Percentiles rank a stretch among this genome's conserved stretches.
Conservation (phyloP, 2,113 vertebrate genomes). For the Pelecanoides urinatrix region DNA sequence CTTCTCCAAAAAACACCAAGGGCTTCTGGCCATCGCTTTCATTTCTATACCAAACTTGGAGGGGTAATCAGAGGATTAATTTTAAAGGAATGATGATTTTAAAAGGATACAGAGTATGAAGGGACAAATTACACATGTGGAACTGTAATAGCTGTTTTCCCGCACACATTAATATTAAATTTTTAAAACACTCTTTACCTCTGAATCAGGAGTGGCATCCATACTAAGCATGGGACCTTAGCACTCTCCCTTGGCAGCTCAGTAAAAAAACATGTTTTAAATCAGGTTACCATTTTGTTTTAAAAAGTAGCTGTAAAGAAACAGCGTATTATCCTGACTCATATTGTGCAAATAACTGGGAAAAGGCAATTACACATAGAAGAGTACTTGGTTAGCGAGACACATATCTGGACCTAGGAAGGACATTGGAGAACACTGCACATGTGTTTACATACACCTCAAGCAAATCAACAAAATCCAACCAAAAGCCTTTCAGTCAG, state of each 20-base stretch:
- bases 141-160: background rate
- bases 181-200: background rate
- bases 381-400: background rate
- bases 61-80: background rate
- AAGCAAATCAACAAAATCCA: background rate
- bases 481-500: background rate
- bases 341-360: background rate
- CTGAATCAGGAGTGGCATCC: background rate
- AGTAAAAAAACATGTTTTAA: background rate
- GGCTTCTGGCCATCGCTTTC: background rate
- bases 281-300: background rate
- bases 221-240: background rate
- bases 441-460: background rate
- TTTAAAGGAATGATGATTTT: background rate
- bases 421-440: background rate
- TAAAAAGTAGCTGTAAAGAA: background rate
- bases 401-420: background rate
- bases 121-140: background rate
- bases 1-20: background rate
- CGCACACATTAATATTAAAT: background rate
- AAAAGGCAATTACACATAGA: background rate
- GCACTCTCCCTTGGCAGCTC: background rate
- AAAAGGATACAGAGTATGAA: background rate
- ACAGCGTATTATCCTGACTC: background rate
- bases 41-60: background rate